These are phyloP conservation scores for Ecdyonurus torrentis DNA, from an alignment of 2,888 invertebrate species.

Conservation along the genomic window DNA sequence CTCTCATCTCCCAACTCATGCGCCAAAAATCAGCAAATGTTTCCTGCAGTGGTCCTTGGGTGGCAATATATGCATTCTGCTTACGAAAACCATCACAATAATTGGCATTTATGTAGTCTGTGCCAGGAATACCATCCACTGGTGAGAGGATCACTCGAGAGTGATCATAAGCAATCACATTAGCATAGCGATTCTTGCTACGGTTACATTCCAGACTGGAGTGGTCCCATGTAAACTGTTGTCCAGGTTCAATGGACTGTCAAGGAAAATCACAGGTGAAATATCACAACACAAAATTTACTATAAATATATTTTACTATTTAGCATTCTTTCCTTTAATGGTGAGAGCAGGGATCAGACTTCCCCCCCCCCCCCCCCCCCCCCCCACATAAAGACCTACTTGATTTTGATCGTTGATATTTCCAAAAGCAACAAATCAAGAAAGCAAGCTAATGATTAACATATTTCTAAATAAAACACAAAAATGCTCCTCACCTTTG, in stretches of 20 bases:
- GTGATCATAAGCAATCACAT: slow-evolving; percentile 98
- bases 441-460: no score
- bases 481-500: no score
- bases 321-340: no score
- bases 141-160: slow-evolving; percentile 87
- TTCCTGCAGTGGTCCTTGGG: slow-evolving; percentile 93
- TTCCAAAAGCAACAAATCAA: no score
- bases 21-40: slow-evolving; percentile 98
- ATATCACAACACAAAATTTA: no score
- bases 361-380: no score
- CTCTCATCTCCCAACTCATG: slow-evolving; percentile 97
- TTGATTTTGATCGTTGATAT: no score
- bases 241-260: slow-evolving; percentile 91
- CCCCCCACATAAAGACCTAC: no score
- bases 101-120: slow-evolving; percentile 98
- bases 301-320: no score
- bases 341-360: no score
- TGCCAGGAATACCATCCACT: slow-evolving; percentile 73
- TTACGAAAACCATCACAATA: slow-evolving; percentile 98
- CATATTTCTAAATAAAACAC: no score
- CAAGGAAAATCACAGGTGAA: no score
- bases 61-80: slow-evolving; percentile 96
- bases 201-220: slow-evolving; percentile 96
- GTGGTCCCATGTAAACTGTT: slow-evolving; percentile 99
- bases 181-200: slow-evolving; percentile 97